Percentiles rank a stretch among this genome's conserved stretches.
These are phyloP conservation scores for Aix galericulata DNA, from an alignment of 2,113 vertebrate genomes.

Conservation along the genomic window DNA sequence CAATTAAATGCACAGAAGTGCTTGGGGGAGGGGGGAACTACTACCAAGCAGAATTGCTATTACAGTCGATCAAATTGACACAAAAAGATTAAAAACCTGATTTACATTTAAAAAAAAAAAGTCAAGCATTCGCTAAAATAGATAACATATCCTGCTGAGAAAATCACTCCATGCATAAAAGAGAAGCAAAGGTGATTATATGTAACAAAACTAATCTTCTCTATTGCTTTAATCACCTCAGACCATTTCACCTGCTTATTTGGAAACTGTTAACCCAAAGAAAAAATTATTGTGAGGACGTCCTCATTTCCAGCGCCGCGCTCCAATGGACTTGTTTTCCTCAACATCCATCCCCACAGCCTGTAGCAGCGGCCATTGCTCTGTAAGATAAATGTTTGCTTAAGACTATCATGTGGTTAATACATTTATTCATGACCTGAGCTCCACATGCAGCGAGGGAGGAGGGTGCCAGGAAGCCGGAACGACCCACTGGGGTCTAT, in stretches of 20 bases:
- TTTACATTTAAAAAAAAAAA: conserved; percentile 64
- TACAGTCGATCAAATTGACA: conserved; percentile 77
- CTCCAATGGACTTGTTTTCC: conserved; percentile 42
- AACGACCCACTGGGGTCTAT: not conserved
- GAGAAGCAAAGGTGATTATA: conserved; percentile 77
- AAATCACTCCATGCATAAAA: conserved; percentile 76
- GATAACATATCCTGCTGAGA: conserved; percentile 74
- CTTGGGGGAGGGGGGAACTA: conserved; percentile 6
- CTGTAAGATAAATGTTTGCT: conserved; percentile 50
- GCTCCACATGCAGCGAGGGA: not conserved
- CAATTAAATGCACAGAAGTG: conserved; percentile 77
- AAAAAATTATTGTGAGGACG: conserved; percentile 53
- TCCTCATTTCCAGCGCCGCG: conserved; percentile 57
- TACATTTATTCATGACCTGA: conserved; percentile 57
- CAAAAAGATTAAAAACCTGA: conserved; percentile 79
- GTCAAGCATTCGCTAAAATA: conserved; percentile 74
- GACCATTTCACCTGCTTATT: conserved; percentile 76
- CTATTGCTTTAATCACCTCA: conserved; percentile 78
- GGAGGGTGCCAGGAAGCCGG: fast-evolving
- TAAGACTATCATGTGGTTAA: conserved; percentile 38
- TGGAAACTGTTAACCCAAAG: conserved; percentile 61
- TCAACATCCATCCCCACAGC: not conserved
- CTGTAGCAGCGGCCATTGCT: conserved; percentile 26
- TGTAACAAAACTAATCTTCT: conserved; percentile 78
- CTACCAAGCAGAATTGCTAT: conserved; percentile 74